Percentiles rank a stretch among this genome's conserved stretches.
These are phyloP conservation scores for Eulithis prunata DNA, from an alignment of 2,888 invertebrate genomes.

Conservation along the genomic window DNA sequence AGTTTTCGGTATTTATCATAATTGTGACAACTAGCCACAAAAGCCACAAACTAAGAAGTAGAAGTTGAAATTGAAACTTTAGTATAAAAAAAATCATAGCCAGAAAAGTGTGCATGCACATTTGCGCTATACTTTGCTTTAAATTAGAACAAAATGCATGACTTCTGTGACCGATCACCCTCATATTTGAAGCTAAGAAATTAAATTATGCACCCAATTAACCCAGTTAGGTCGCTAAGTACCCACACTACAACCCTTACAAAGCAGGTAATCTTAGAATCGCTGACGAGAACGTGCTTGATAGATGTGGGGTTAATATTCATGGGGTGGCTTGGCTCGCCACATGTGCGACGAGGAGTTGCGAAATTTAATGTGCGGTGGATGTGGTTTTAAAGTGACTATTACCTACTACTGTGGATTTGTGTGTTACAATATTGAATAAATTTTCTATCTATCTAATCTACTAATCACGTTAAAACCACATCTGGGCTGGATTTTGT, in stretches of 20 bases:
- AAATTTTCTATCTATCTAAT: no score
- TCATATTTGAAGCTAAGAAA: slow-evolving; percentile 22
- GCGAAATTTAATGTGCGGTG: slow-evolving; percentile 39
- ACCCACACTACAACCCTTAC: slow-evolving; percentile 34
- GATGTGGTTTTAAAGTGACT: background rate
- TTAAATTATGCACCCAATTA: slow-evolving; percentile 61
- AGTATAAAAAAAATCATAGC: no score
- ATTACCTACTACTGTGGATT: no score
- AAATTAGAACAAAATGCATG: background rate
- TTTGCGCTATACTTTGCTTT: no score
- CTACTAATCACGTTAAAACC: no score
- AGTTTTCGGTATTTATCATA: no score
- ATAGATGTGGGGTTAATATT: slow-evolving; percentile 81
- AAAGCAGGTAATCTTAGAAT: slow-evolving; percentile 46
- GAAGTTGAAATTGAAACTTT: no score
- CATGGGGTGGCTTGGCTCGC: slow-evolving; percentile 46
- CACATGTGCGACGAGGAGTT: slow-evolving; percentile 45
- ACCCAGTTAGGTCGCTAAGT: slow-evolving; percentile 51
- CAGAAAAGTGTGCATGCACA: no score
- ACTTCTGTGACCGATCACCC: background rate
- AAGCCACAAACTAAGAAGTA: no score
- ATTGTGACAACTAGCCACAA: no score
- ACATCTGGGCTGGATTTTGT: no score
- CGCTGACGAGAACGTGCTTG: slow-evolving; percentile 55
- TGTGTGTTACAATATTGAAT: no score